phyloP scores from a whole-genome alignment of 53 echinoderm and acorn worm species.

The Patiria pectinifera region DNA sequence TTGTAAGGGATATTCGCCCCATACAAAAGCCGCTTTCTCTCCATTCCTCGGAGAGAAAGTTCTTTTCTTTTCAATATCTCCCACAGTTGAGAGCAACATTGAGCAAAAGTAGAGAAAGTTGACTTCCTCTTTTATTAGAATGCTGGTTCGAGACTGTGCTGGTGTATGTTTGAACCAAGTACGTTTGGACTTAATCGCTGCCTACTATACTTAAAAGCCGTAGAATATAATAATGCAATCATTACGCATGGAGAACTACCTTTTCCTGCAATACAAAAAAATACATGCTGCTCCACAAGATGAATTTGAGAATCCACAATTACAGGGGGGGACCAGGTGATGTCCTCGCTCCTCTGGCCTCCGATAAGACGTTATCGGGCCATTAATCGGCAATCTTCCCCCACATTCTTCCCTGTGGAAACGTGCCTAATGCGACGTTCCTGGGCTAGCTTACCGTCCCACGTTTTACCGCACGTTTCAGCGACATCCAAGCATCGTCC shows the following conservation, averaged over 20 bases:
- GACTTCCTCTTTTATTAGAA: too few species aligned
- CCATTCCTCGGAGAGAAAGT: too few species aligned
- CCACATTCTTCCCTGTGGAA: constrained; percentile 18
- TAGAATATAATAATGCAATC: not conserved
- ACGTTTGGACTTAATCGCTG: not conserved
- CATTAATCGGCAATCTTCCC: constrained; percentile 56
- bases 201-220: not conserved
- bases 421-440: constrained; percentile 55
- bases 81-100: too few species aligned
- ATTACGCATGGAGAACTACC: not conserved
- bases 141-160: not conserved
- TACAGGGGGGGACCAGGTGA: constrained; percentile 48
- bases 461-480: not conserved
- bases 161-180: not conserved
- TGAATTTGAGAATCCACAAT: not conserved
- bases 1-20: too few species aligned
- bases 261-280: not conserved
- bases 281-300: not conserved
- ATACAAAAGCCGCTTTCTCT: too few species aligned
- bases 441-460: not conserved
- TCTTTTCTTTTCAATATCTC: too few species aligned
- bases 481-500: not conserved
- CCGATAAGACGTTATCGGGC: constrained; percentile 39
- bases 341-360: not conserved
- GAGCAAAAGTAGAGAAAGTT: too few species aligned